Percentiles rank a stretch among this genome's conserved stretches.
These are phyloP conservation scores for Chalcosyrphus nemorum DNA, from an alignment of 2,888 invertebrate genomes.

Conservation along the genomic window DNA sequence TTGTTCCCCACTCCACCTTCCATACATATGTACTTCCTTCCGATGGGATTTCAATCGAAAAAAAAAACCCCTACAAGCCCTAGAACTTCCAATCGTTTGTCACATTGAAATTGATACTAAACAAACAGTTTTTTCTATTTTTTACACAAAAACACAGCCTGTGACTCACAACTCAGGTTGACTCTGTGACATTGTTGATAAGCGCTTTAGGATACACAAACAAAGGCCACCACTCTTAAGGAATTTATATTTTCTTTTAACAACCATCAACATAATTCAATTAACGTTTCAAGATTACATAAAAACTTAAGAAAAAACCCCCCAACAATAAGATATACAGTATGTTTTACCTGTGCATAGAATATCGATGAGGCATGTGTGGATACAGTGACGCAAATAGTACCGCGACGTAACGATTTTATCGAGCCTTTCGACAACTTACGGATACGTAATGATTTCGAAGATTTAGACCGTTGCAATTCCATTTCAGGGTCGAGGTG, in stretches of 20 bases:
- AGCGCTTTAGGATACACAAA: conserved; percentile 58
- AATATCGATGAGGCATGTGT: conserved; percentile 77
- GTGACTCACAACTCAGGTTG: conserved; percentile 56
- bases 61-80: conserved; percentile 1
- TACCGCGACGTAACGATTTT: conserved; percentile 76
- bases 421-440: conserved; percentile 77
- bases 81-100: conserved; percentile 36
- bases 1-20: neutral
- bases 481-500: conserved; percentile 75
- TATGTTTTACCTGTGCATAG: conserved; percentile 76
- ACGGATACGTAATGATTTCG: conserved; percentile 77
- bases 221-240: conserved; percentile 1
- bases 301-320: conserved; percentile 26
- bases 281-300: conserved; percentile 52
- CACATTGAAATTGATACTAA: conserved; percentile 33
- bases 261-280: conserved; percentile 53
- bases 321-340: no score
- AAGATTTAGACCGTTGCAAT: conserved; percentile 76
- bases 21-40: conserved; percentile 19
- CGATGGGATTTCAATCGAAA: neutral
- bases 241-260: neutral
- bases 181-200: conserved; percentile 41
- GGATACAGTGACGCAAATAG: conserved; percentile 76
- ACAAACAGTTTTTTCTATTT: no score
- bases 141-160: neutral